Conservation (phyloP, 1,140 invertebrate species). For the Cydia amplana region DNA sequence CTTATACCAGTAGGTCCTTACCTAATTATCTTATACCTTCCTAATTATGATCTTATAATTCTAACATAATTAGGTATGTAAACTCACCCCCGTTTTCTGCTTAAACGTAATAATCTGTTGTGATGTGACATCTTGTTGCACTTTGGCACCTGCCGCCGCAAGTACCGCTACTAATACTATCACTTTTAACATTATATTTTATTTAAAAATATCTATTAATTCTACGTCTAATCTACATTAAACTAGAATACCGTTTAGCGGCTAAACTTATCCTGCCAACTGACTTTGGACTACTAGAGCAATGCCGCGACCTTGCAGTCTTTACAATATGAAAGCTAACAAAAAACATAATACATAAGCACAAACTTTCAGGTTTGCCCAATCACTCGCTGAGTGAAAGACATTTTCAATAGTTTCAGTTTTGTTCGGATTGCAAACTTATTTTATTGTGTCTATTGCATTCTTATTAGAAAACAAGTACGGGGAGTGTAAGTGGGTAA, state of each 20-base stretch:
- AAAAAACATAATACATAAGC: slow-evolving; percentile 22
- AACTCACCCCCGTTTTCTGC: slow-evolving; percentile 66
- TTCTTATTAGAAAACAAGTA: not conserved
- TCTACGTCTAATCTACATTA: slow-evolving; percentile 15
- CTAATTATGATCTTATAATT: no score
- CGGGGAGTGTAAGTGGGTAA: not conserved
- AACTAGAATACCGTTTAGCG: not conserved
- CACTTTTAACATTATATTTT: not conserved
- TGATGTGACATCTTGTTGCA: slow-evolving; percentile 9
- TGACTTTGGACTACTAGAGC: not conserved
- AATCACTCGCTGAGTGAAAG: slow-evolving; percentile 1
- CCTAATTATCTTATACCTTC: no score
- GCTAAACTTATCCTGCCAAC: no score
- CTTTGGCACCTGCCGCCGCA: not conserved
- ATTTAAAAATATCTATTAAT: not conserved
- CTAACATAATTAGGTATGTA: not conserved
- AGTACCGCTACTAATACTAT: not conserved
- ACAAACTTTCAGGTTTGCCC: slow-evolving; percentile 24
- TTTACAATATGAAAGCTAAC: slow-evolving; percentile 24
- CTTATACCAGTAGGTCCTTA: no score
- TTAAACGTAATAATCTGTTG: slow-evolving; percentile 25
- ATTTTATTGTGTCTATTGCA: not conserved
- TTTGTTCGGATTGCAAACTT: not conserved
- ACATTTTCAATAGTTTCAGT: not conserved
- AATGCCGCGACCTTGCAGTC: slow-evolving; percentile 7